Evolutionary conservation across 1,140 invertebrate genomes (phyloP), one percentile per base, ranked within the genome.

Genomic region (Psilanteris sp.): DNA sequence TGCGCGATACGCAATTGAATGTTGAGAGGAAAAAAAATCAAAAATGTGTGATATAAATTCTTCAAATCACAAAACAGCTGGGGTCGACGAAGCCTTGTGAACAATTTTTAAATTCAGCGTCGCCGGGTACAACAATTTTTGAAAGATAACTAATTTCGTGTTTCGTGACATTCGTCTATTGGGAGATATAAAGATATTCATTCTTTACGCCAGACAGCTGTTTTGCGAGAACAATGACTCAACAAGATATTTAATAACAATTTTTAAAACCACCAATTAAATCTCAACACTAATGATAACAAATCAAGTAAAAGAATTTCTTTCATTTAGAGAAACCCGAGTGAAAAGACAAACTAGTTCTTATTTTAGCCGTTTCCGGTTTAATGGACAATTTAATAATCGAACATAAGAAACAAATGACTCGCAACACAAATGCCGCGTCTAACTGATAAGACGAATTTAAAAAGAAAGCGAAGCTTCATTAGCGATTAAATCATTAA

Each of bases 351-450:
- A 62, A 72, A 72, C 37, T 67, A 78, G 37, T 59, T 41, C 29
- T 68, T 67, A 79, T 54, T 77, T 73, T 81, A 80, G 78, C 81
- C 79, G 80, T 86, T 85, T 85, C 82, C 82, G 84, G 82, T 85
- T 87, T 85, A 76, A 79, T 80, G 80, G 80, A 85, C 79, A 54
- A 79, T 59, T 57, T 68, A 68, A 67, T 55, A 64, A 68, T 62
- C 31, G 27, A 76, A 61, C 34, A 57, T 52, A 67, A 37, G 64
- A n/a, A 54, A 57, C 55, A 73, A 72, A 66, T 8, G 24, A 78
- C 67, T 77, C 73, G 46, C 66, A 48, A 59, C 36, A 74, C 11
- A 84, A 81, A 77, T 32, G 64, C 64, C 50, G 71, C 71, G 74
- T 70, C 76, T 79, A 77, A 79, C 77, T 68, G 50, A 66, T 70